Evolutionary conservation across 2,888 invertebrate species (phyloP).

Genomic region (Rhagium mordax): DNA sequence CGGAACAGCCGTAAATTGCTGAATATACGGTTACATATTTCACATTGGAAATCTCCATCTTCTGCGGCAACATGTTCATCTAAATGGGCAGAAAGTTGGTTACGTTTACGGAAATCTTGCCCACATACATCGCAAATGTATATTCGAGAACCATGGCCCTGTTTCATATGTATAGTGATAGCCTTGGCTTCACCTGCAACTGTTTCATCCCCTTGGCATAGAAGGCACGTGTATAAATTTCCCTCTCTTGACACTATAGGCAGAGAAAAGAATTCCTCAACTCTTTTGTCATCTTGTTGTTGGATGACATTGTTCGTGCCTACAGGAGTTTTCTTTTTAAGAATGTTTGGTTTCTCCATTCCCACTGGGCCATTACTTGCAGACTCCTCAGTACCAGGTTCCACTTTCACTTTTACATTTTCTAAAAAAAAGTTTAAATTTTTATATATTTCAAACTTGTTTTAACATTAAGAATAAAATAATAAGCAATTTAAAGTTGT

Average conservation of each 20-base stretch:
- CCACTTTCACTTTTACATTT: constrained; percentile 57
- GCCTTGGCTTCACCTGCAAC: constrained; percentile 73
- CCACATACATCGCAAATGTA: constrained; percentile 84
- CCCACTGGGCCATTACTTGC: constrained; percentile 1
- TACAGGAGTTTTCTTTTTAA: constrained; percentile 56
- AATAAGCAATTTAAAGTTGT: no score
- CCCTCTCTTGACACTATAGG: constrained; percentile 62
- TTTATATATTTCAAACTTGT: no score
- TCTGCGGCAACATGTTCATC: constrained; percentile 77
- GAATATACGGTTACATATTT: constrained; percentile 77
- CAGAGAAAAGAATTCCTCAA: constrained; percentile 49
- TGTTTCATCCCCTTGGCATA: constrained; percentile 70
- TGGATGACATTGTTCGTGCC: constrained; percentile 6
- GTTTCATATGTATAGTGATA: constrained; percentile 77
- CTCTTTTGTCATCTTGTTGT: constrained; percentile 42
- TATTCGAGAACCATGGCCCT: constrained; percentile 73
- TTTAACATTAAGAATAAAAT: no score
- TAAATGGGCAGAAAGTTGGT: constrained; percentile 77
- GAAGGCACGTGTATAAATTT: constrained; percentile 72
- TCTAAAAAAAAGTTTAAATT: constrained; percentile 22
- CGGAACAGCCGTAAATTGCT: constrained; percentile 75
- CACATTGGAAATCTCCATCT: constrained; percentile 78
- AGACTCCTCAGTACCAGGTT: constrained; percentile 52
- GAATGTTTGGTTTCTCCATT: constrained; percentile 61
- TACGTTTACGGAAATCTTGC: constrained; percentile 76